These are phyloP conservation scores for Notocelia uddmanniana DNA, from an alignment of 2,888 invertebrate genomes.

Conservation along the genomic window DNA sequence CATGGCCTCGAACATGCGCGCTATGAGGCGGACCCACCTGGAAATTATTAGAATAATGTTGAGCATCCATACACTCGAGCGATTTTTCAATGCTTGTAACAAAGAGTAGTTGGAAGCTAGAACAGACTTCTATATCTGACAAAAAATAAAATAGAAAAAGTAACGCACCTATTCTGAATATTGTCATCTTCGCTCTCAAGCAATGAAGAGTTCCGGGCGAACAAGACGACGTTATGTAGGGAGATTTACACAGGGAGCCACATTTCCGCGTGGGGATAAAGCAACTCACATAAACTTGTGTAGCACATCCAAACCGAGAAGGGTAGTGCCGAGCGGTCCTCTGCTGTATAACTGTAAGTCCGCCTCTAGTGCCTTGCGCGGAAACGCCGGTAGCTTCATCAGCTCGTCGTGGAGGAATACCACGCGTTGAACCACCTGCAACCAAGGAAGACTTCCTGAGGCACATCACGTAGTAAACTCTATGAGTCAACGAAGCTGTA, in stretches of 20 bases:
- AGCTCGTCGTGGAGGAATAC: conserved; percentile 99
- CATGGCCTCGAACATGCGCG: conserved; percentile 99
- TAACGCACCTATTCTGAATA: too few species aligned
- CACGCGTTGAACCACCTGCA: conserved; percentile 96
- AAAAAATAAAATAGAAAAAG: too few species aligned
- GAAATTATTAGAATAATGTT: conserved; percentile 13
- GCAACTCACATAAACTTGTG: conserved; percentile 95
- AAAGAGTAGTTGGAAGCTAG: too few species aligned
- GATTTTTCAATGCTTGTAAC: background rate
- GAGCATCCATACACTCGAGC: background rate
- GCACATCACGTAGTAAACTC: too few species aligned
- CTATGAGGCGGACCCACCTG: conserved; percentile 97
- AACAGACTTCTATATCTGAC: too few species aligned
- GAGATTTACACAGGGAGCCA: too few species aligned
- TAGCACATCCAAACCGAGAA: conserved; percentile 96
- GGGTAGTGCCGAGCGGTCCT: conserved; percentile 95
- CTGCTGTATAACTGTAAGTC: conserved; percentile 97
- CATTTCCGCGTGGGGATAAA: background rate
- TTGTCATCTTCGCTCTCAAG: too few species aligned
- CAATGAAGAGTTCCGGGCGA: too few species aligned
- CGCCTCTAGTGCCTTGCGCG: conserved; percentile 98
- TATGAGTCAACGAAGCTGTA: too few species aligned
- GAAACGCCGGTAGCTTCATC: conserved; percentile 99
- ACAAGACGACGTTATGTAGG: too few species aligned
- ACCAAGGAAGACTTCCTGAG: background rate